phyloP scores from a whole-genome alignment of 2,888 invertebrate genomes.

The Clepsis dumicolana region DNA sequence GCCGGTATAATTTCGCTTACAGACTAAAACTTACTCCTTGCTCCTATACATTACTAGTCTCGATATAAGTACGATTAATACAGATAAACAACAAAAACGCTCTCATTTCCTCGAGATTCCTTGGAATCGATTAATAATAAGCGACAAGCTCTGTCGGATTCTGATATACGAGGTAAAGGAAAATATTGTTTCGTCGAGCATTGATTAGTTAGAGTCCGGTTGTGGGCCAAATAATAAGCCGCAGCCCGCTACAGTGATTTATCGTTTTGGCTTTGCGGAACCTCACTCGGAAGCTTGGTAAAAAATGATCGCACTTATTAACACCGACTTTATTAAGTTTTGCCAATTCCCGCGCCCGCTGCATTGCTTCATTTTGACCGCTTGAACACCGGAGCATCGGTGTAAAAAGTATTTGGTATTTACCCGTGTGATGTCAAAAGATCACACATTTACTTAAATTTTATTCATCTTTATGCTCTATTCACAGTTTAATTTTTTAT shows the following conservation, averaged over 20 bases:
- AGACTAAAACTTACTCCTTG: not conserved
- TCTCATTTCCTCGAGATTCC: slow-evolving; percentile 12
- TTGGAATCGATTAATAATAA: slow-evolving; percentile 76
- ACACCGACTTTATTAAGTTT: slow-evolving; percentile 76
- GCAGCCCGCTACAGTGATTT: slow-evolving; percentile 76
- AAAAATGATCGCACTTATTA: slow-evolving; percentile 84
- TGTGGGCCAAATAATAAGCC: slow-evolving; percentile 81
- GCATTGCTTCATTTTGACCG: slow-evolving; percentile 7
- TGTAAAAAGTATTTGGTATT: too few species aligned
- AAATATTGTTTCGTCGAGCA: slow-evolving; percentile 69
- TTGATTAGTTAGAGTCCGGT: slow-evolving; percentile 74
- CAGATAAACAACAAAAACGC: slow-evolving; percentile 2
- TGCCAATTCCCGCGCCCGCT: slow-evolving; percentile 57
- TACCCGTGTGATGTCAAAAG: too few species aligned
- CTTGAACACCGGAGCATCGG: not conserved
- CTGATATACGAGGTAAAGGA: slow-evolving; percentile 60
- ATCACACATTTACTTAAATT: too few species aligned
- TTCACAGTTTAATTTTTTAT: too few species aligned
- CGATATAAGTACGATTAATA: not conserved
- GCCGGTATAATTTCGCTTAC: not conserved
- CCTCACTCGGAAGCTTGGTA: slow-evolving; percentile 79
- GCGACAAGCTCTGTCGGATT: slow-evolving; percentile 57
- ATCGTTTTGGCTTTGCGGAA: slow-evolving; percentile 82
- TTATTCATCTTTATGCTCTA: too few species aligned
- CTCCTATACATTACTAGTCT: not conserved